Evolutionary conservation across 2,113 vertebrate genomes (phyloP).

Genomic region (Nestor notabilis): DNA sequence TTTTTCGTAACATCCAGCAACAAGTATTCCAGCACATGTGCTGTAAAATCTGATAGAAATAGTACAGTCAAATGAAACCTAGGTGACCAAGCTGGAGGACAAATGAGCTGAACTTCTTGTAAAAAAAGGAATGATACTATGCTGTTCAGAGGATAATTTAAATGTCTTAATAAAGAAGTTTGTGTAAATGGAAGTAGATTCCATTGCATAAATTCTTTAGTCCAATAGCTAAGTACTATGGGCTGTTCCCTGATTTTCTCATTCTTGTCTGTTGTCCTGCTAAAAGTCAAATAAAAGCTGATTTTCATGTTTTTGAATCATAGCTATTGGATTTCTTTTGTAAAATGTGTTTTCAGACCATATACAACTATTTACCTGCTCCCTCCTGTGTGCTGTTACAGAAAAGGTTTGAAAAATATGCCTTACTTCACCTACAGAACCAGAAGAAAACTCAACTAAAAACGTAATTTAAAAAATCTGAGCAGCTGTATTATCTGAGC

Average conservation of each 20-base stretch:
- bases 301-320: not conserved
- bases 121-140: not conserved
- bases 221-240: not conserved
- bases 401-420: not conserved
- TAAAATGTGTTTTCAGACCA: not conserved
- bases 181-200: not conserved
- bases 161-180: not conserved
- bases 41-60: not conserved
- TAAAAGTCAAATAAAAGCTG: not conserved
- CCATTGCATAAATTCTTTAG: not conserved
- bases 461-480: not conserved
- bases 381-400: not conserved
- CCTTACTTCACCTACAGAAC: not conserved
- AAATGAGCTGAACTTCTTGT: not conserved
- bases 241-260: not conserved
- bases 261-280: not conserved
- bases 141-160: not conserved
- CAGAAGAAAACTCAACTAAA: not conserved
- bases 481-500: too few species aligned
- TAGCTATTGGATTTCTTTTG: not conserved
- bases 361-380: not conserved
- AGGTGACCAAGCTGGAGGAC: not conserved
- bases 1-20: not conserved
- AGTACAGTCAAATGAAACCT: not conserved
- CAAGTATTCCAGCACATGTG: not conserved